Conservation (phyloP, 2,888 invertebrate species). For the Taphrorychus bicolor region DNA sequence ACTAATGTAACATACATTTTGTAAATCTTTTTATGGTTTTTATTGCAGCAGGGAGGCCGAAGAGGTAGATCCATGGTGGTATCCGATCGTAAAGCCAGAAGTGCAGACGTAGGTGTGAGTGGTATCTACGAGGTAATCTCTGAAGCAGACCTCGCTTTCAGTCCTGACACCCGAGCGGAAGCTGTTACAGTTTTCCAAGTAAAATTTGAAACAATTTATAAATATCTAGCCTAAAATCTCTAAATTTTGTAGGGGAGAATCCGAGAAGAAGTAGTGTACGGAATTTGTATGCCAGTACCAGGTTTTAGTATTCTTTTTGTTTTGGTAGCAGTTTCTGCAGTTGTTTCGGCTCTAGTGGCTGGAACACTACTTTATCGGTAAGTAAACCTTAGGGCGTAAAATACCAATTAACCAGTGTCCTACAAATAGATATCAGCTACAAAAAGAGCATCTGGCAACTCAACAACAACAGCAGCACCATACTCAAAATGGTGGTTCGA, state of each 20-base stretch:
- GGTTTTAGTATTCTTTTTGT: slow-evolving; percentile 90
- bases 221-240: too few species aligned
- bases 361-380: slow-evolving; percentile 64
- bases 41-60: slow-evolving; percentile 57
- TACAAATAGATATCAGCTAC: slow-evolving; percentile 67
- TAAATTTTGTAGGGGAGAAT: slow-evolving; percentile 74
- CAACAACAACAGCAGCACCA: slow-evolving; percentile 51
- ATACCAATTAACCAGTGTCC: not conserved
- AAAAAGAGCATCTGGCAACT: slow-evolving; percentile 70
- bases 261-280: slow-evolving; percentile 88
- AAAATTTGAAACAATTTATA: not conserved
- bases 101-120: slow-evolving; percentile 88
- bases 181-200: slow-evolving; percentile 84
- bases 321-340: slow-evolving; percentile 84
- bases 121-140: slow-evolving; percentile 89
- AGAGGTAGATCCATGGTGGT: slow-evolving; percentile 71
- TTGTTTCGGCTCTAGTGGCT: slow-evolving; percentile 85
- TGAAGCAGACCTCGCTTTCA: slow-evolving; percentile 89
- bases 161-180: slow-evolving; percentile 79
- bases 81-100: slow-evolving; percentile 76
- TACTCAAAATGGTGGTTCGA: slow-evolving; percentile 59
- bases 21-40: not conserved
- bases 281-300: slow-evolving; percentile 88
- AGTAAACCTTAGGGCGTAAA: not conserved
- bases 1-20: not conserved